A percentile compares a stretch with the other conserved stretches of the same genome.
These are phyloP conservation scores for Laupala kohalensis DNA, from an alignment of 1,140 invertebrate species.

Conservation along the genomic window DNA sequence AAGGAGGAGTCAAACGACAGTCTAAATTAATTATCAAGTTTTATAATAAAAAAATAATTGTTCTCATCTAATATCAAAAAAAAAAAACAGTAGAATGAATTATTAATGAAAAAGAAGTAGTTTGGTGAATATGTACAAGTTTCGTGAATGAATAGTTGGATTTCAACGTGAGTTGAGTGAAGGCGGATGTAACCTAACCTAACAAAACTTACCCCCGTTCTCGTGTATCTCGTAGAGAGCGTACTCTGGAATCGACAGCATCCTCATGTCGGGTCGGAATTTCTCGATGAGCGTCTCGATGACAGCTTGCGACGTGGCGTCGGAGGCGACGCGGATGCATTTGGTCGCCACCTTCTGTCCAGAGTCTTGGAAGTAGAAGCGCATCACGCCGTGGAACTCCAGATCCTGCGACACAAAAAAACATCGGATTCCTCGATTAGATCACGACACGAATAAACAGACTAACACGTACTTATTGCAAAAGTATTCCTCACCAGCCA, in stretches of 20 bases:
- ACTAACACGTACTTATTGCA: too few relatives aligned
- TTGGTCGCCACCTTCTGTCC: slow-evolving; percentile 98
- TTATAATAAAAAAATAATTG: too few relatives aligned
- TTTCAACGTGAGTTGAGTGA: too few relatives aligned
- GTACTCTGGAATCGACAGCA: slow-evolving; percentile 91
- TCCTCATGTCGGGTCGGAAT: slow-evolving; percentile 97
- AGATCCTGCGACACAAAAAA: slow-evolving; percentile 61
- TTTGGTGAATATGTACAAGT: background rate
- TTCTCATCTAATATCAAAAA: too few relatives aligned
- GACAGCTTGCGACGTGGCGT: slow-evolving; percentile 86
- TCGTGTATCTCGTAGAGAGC: slow-evolving; percentile 95
- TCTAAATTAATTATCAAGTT: too few relatives aligned
- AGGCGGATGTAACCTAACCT: too few relatives aligned
- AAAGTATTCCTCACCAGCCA: too few relatives aligned
- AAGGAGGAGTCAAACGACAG: too few relatives aligned
- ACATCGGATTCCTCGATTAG: too few relatives aligned
- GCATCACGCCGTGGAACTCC: slow-evolving; percentile 98
- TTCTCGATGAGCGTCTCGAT: slow-evolving; percentile 96
- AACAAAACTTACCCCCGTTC: slow-evolving; percentile 54
- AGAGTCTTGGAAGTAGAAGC: slow-evolving; percentile 97
- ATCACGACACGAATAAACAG: too few relatives aligned
- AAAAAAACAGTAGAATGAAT: too few relatives aligned
- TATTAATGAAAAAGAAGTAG: slow-evolving; percentile 6
- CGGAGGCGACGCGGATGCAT: slow-evolving; percentile 92
- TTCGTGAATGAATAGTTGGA: slow-evolving; percentile 3